Evolutionary conservation across 1,140 invertebrate species (phyloP), one percentile per base, ranked within the genome.

Genomic region (Pachypeltis micranthus): DNA sequence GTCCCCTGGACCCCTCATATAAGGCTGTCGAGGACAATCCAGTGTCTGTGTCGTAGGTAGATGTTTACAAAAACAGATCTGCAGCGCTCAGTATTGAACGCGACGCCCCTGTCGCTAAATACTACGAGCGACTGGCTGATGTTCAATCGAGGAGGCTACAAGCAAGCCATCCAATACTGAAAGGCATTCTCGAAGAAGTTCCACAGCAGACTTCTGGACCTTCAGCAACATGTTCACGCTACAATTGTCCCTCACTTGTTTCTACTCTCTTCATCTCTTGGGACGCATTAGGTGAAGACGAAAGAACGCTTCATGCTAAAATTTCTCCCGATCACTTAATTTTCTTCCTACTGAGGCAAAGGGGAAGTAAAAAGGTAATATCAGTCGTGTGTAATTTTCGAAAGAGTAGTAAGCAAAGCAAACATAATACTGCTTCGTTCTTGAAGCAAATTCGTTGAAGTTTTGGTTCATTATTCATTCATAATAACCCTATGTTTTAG

Each of bases 171-270:
- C 90, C 93, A 75, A 90, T 96, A 3, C 73, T 94, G 14, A 73
- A 90, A 56, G 91, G 95, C 69, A 91, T 93, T 67, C 77, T 95
- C 28, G 87, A 88, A 70, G 88, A 96, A 72, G 88, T 97, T 1
- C 93, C 97, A 76, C 94, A 14, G 95, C 93, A 0, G 92, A 96
- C 76, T 97, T 96, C 76, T 98, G 94, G 93, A 95, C 93, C 24
- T 98, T 98, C 76, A 81, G 95, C 67, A 97, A 96, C 82, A 95
- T 95, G 80, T 85, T 97, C 65, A 97, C 92, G 0, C 77, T 96
- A 29, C 94, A 98, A 76, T 74, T 98, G 65, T 86, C 93, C 0
- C 73, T 97, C 66, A 85, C 88, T 2, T 90, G 88, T 71, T 88
- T 96, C 72, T 95, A 96, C 76, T 90, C 93, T n/a, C 81, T 98